Evolutionary conservation across 2,113 vertebrate genomes (phyloP), one percentile per base, ranked within the genome.

Genomic region (Triplophysa siluroides): DNA sequence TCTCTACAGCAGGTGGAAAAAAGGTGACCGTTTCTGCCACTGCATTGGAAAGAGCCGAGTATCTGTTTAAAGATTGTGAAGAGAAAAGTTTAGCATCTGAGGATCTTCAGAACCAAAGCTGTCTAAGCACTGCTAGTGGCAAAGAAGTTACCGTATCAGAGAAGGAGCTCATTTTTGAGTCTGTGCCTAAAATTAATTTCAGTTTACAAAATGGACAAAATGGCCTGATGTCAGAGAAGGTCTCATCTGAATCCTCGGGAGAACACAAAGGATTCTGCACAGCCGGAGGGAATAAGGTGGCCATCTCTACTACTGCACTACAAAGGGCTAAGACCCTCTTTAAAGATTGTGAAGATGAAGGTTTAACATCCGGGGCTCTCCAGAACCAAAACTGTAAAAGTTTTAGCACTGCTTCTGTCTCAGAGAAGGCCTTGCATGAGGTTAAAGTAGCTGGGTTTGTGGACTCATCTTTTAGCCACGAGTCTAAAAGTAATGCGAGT

Each of bases 91-190:
- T 70, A 54, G 61, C 21, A 29, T 65, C 45, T 14, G 11, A 45
- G 12, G 38, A 61, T 47, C 41, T 14, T 75, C 38, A 50, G 41
- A 24, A 52, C 43, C 75, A 77, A 74, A 24, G 13, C n/a, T 74
- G 26, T 2, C 96, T 96, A 89, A 94, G 89, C 83, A 94, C 92
- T 54, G 95, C 92, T 78, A 91, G 90, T 83, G 93, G 93, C 62
- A 94, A 93, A 88, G 83, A 69, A 9, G 90, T 94, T 14, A 21
- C 68, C 0, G 18, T 95, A 67, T 95, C 95, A 85, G 84, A 91
- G 81, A 87, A 80, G 58, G 89, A 94, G 45, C 88, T 95, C 5
- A 38, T 7, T 38, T 38, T 38, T 38, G 33, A 38, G 47, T 58
- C 89, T 45, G 94, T 94, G 88, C 89, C n/a, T n/a, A 29, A 60